Base-by-base conservation (phyloP, 53 echinoderm and acorn worm species). In the Echinarachnius parma region DNA sequence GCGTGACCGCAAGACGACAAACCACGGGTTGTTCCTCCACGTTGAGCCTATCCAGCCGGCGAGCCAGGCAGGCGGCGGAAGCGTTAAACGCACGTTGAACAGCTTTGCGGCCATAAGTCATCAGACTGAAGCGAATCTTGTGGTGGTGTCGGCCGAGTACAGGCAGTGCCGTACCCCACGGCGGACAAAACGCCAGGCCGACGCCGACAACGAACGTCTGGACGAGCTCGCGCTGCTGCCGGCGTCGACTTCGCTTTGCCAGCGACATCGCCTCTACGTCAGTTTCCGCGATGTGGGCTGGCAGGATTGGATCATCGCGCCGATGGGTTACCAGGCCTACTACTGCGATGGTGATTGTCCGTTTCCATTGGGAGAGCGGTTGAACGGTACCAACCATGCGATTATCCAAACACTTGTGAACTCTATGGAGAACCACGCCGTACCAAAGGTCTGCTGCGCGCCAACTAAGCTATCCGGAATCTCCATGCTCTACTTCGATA, bases 221-320 rank as follows among this genome's bases (percentile, higher is more conserved):
- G 61, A 33, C 18, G 23, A 28, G 11, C 2, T 16, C 19, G 29
- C 44, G 8, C 32, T 65, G 31, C 55, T 31, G 64, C 28, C 60
- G 49, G 9, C 61, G 21, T 18, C 75, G 58, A 48, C 53, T 36
- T 32, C 61, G 34, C 82, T 82, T 22, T 98, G 98, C 47, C 85
- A 91, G 45, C 60, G 91, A 42, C 88, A 88, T 46, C 83, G 79
- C 5, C 76, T 98, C 8, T 91, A 83, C 47, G 98, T 98, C 16
- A 88, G 91, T 69, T 98, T 98, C 68, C 82, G 88, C 1, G 98
- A 98, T 15, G 98, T 98, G 7, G 91, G 98, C 2, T 98, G 98
- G 98, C 82, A 98, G 47, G 88, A 98, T 32, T 98, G 98, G 91
- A 91, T 98, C 53, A 98, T 92, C 35, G 91, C 91, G 5, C 98